Conservation (phyloP, 2,113 vertebrate genomes). For the Bubo bubo region DNA sequence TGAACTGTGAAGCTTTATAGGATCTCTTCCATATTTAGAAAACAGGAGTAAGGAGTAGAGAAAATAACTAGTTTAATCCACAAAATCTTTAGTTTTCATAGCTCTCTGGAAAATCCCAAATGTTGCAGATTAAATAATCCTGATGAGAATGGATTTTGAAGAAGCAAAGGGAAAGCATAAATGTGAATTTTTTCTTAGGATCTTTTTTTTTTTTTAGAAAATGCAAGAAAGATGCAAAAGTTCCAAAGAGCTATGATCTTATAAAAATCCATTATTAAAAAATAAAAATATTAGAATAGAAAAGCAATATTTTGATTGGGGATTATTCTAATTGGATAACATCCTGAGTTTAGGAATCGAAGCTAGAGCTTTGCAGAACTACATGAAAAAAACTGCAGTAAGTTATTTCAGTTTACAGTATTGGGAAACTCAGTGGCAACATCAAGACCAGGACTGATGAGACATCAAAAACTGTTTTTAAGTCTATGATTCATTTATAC, state of each 20-base stretch:
- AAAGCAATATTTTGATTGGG: neutral
- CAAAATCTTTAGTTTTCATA: neutral
- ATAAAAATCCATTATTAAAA: neutral
- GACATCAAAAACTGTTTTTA: neutral
- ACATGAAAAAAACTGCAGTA: neutral
- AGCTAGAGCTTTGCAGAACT: neutral
- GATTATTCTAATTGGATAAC: neutral
- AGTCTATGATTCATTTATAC: neutral
- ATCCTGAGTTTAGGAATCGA: neutral
- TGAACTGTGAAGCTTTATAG: neutral
- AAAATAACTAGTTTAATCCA: neutral
- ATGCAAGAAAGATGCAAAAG: neutral
- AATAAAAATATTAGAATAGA: neutral
- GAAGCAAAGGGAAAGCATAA: neutral
- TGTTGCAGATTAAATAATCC: neutral
- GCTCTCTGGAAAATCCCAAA: neutral
- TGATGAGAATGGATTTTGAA: neutral
- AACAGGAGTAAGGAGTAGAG: neutral
- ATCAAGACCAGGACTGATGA: neutral
- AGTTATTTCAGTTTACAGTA: neutral
- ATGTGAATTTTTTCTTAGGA: neutral
- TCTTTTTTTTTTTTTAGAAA: neutral
- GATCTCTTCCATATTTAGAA: neutral
- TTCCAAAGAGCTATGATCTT: neutral
- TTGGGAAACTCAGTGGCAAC: neutral